These are phyloP conservation scores for Caenorhabditis afra DNA, from an alignment of 2,888 invertebrate genomes.

Conservation along the genomic window DNA sequence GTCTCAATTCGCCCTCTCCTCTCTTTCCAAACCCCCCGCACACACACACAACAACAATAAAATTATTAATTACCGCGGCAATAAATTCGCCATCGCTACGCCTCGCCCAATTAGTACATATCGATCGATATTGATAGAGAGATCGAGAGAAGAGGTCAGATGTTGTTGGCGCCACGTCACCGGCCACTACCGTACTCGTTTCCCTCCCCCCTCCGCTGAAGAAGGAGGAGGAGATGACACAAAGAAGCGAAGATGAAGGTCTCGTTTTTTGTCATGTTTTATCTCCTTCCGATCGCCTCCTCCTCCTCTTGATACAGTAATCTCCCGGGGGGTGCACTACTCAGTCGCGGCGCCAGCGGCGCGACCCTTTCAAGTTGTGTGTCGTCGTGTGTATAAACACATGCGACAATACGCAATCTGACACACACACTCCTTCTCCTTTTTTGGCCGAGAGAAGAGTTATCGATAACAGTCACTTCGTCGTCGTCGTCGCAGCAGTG, in stretches of 20 bases:
- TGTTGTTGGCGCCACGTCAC: background rate
- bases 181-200: constrained; percentile 9
- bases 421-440: constrained; percentile 8
- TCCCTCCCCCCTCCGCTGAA: no score
- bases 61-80: constrained; percentile 49
- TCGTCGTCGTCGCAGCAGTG: no score
- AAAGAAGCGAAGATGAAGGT: background rate
- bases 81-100: constrained; percentile 24
- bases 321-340: constrained; percentile 19
- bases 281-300: constrained; percentile 20
- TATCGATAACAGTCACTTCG: constrained; percentile 47
- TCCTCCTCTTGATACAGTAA: constrained; percentile 25
- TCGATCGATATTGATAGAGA: constrained; percentile 10
- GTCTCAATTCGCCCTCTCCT: background rate
- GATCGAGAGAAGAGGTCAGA: no score
- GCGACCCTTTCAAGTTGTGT: constrained; percentile 54
- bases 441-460: constrained; percentile 4
- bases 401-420: constrained; percentile 16
- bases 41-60: constrained; percentile 38
- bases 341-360: constrained; percentile 41
- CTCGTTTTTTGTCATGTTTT: constrained; percentile 10
- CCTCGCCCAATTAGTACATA: constrained; percentile 34
- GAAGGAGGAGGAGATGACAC: no score
- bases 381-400: constrained; percentile 31
- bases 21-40: no score